A percentile compares a stretch with the other conserved stretches of the same genome.
Evolutionary conservation across 1,140 invertebrate species (phyloP).

Genomic region (Zaprionus tsacasi): DNA sequence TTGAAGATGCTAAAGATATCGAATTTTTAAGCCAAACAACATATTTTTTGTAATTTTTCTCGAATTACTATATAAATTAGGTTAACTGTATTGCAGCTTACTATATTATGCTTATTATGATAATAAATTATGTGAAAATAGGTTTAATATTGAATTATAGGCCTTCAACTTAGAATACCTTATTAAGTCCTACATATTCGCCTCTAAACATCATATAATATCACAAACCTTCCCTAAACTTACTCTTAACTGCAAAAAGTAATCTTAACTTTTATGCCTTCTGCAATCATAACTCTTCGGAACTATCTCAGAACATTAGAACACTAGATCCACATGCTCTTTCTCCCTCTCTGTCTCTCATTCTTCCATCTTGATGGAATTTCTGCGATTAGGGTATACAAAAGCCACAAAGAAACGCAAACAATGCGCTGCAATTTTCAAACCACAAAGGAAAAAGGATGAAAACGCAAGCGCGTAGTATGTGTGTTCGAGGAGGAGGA

Average conservation of each 20-base stretch:
- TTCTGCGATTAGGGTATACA: constrained; percentile 41
- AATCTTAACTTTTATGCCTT: not conserved
- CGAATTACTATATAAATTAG: no score
- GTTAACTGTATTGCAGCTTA: no score
- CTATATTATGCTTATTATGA: no score
- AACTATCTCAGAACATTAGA: not conserved
- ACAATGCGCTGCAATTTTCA: constrained; percentile 71
- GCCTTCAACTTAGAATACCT: no score
- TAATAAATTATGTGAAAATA: no score
- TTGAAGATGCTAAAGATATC: no score
- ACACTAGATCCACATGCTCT: constrained; percentile 4
- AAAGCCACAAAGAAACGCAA: constrained; percentile 49
- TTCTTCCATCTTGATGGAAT: constrained; percentile 1
- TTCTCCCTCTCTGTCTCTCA: no score
- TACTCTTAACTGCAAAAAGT: not conserved
- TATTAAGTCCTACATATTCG: no score
- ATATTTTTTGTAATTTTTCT: no score
- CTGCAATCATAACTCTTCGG: not conserved
- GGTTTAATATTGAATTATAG: no score
- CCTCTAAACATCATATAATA: not conserved
- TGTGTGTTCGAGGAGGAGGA: constrained; percentile 4
- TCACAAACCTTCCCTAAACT: not conserved
- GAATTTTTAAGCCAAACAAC: no score
- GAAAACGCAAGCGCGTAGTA: constrained; percentile 50
- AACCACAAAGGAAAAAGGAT: constrained; percentile 59